Conservation (phyloP, 2,113 vertebrate genomes). For the Sceloporus tristichus region DNA sequence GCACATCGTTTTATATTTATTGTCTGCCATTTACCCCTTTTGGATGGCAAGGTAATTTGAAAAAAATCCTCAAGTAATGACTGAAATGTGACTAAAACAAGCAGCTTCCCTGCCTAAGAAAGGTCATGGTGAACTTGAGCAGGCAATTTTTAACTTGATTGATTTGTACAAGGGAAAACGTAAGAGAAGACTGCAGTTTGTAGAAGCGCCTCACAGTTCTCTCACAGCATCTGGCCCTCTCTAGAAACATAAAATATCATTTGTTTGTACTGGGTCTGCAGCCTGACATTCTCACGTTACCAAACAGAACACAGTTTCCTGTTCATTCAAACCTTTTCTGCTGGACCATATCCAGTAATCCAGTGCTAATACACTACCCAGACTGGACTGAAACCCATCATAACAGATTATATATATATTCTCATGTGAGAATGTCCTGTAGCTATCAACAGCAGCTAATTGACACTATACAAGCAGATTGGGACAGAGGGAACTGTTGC, state of each 20-base stretch:
- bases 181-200: constrained; percentile 27
- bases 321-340: neutral
- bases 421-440: neutral
- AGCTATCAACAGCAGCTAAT: neutral
- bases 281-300: constrained; percentile 6
- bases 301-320: neutral
- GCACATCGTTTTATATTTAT: no score
- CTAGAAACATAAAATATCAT: constrained; percentile 7
- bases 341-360: neutral
- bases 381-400: neutral
- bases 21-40: neutral
- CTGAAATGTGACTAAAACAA: neutral
- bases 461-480: accelerated
- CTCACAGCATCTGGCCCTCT: accelerated
- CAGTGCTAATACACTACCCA: neutral
- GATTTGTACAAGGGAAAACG: constrained; percentile 20
- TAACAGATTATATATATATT: neutral
- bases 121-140: neutral
- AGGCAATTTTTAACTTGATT: constrained; percentile 15
- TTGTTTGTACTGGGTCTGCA: constrained; percentile 7
- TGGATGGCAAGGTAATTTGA: neutral
- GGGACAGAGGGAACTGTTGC: neutral
- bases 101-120: neutral
- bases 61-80: neutral
- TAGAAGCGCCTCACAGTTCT: neutral